Evolutionary conservation across 2,113 vertebrate genomes (phyloP).

Genomic region (Vulpes lagopus): DNA sequence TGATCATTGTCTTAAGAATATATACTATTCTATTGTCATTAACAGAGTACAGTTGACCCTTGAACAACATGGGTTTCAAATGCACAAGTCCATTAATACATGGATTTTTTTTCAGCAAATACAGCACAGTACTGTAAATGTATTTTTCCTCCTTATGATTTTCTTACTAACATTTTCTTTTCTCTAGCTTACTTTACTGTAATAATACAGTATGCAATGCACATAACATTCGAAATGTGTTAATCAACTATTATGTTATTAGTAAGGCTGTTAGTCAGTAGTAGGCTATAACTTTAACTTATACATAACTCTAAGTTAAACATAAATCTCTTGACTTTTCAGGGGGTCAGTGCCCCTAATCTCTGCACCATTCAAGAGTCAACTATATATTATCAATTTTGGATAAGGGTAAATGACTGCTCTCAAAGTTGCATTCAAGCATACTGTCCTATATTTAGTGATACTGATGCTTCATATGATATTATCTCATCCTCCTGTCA

Average conservation of each 20-base stretch:
- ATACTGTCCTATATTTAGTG: background rate
- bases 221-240: background rate
- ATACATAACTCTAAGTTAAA: background rate
- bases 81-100: background rate
- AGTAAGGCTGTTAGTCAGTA: background rate
- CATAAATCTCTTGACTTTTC: background rate
- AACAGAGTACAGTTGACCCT: background rate
- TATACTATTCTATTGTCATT: background rate
- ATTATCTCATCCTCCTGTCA: background rate
- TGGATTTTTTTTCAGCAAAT: background rate
- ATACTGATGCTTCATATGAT: background rate
- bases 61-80: background rate
- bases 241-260: background rate
- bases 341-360: background rate
- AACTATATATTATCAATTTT: background rate
- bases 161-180: background rate
- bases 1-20: background rate
- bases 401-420: background rate
- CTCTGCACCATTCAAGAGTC: background rate
- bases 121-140: background rate
- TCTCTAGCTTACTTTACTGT: background rate
- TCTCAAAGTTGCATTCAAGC: background rate
- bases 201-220: background rate
- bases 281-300: background rate
- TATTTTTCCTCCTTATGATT: background rate